These are phyloP conservation scores for Lydus trimaculatus DNA, from an alignment of 2,888 invertebrate species.

Conservation along the genomic window DNA sequence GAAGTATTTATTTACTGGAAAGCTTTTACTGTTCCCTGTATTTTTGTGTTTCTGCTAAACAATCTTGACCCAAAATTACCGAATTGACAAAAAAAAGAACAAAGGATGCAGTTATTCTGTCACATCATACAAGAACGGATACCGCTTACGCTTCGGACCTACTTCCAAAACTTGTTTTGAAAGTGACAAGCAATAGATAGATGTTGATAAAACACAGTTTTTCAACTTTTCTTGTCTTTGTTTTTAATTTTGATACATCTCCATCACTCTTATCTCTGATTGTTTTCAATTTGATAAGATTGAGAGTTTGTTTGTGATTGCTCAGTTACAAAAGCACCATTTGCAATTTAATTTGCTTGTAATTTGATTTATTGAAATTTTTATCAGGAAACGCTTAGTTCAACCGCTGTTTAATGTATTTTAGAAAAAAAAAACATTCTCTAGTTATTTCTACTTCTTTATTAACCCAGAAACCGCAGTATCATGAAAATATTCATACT, in stretches of 20 bases:
- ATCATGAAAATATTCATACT: not conserved
- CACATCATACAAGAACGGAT: not conserved
- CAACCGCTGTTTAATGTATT: too few relatives aligned
- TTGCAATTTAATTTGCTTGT: too few relatives aligned
- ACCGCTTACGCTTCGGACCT: not conserved
- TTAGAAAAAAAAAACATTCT: not conserved
- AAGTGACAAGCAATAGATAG: not conserved
- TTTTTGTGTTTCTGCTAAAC: too few relatives aligned
- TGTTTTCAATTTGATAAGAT: not conserved
- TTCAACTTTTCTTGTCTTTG: not conserved
- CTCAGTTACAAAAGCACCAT: not conserved
- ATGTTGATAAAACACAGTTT: not conserved
- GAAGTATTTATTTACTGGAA: too few relatives aligned
- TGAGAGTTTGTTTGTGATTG: not conserved
- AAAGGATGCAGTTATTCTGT: too few relatives aligned
- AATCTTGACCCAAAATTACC: too few relatives aligned
- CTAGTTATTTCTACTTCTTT: not conserved
- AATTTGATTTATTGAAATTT: not conserved
- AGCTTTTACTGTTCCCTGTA: too few relatives aligned
- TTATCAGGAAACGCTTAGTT: not conserved
- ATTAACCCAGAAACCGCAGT: not conserved
- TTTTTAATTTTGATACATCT: not conserved
- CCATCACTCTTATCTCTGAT: not conserved
- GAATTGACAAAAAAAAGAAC: too few relatives aligned
- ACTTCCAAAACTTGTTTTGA: not conserved